Evolutionary conservation across 2,888 invertebrate species (phyloP), one percentile per base, ranked within the genome.

Genomic region (Xestia c-nigrum): DNA sequence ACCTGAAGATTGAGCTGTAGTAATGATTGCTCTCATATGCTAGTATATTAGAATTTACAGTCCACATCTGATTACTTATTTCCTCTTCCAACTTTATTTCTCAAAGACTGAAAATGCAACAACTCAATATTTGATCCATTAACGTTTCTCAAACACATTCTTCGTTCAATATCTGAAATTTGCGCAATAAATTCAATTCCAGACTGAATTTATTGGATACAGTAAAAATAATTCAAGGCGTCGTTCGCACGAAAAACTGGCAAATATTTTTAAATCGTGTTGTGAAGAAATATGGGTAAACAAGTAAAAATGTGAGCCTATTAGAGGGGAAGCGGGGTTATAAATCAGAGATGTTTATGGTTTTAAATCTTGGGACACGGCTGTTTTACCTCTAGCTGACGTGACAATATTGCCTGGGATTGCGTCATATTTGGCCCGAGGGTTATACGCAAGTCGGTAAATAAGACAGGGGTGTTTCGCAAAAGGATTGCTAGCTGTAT

Each of bases 141-240:
- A 80, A 24, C 50, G 12, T 63, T 75, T 12, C 47, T 50, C 6
- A 83, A 50, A 80, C 83, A 64, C 52, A 85, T 81, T 68, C 2
- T 64, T 77, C 65, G 55, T 69, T 65, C 79, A 69, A 74, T 79
- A 59, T 66, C 68, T 65, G 16, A 76, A 81, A 78, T 86, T 80
- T 80, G 52, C 70, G 52, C 66, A 72, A 84, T 87, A 77, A 85
- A 87, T 82, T 70, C 68, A 82, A 80, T 76, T 84, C 59, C 67
- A 63, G 6, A 12, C 40, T 14, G 43, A 82, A 87, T 86, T 82
- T 85, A 83, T 81, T 65, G 69, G 59, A 55, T 63, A 72, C 76
- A 61, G 72, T 68, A 9, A 52, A 77, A 66, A 78, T 81, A 73
- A 75, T 72, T 80, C 72, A 70, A 31, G 31, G 31, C 31, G 43